Evolutionary conservation across 2,888 invertebrate species (phyloP).

Genomic region (Leucoma salicis): DNA sequence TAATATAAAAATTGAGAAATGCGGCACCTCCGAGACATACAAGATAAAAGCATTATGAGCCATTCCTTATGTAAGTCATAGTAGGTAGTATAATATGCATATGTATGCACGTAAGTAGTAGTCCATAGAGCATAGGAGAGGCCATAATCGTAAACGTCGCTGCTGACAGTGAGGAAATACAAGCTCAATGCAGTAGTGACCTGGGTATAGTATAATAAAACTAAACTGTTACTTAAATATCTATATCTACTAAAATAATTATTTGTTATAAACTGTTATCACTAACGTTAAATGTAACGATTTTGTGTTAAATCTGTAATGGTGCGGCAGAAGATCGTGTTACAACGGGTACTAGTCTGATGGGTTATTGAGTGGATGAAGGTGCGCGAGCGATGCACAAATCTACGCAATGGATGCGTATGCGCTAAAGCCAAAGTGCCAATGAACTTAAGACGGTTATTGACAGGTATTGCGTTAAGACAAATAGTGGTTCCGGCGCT

Average conservation of each 20-base stretch:
- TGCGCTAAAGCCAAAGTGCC: slow-evolving; percentile 78
- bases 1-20: too few relatives aligned
- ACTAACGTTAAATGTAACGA: slow-evolving; percentile 50
- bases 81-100: too few relatives aligned
- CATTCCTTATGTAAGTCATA: too few relatives aligned
- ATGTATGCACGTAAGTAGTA: too few relatives aligned
- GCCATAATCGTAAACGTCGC: too few relatives aligned
- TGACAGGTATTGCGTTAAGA: slow-evolving; percentile 81
- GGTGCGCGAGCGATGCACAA: slow-evolving; percentile 67
- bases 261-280: not conserved
- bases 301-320: slow-evolving; percentile 73
- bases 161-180: too few relatives aligned
- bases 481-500: slow-evolving; percentile 76
- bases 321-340: slow-evolving; percentile 69
- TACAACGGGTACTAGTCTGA: slow-evolving; percentile 69
- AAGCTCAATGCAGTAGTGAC: not conserved
- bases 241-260: not conserved
- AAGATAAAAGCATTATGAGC: too few relatives aligned
- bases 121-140: too few relatives aligned
- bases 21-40: too few relatives aligned
- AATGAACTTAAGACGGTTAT: slow-evolving; percentile 79
- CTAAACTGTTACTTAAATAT: not conserved
- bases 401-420: slow-evolving; percentile 75
- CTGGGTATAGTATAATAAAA: not conserved
- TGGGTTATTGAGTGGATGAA: slow-evolving; percentile 60